These are phyloP conservation scores for Phaetusa simplex DNA, from an alignment of 2,113 vertebrate genomes.

Conservation along the genomic window DNA sequence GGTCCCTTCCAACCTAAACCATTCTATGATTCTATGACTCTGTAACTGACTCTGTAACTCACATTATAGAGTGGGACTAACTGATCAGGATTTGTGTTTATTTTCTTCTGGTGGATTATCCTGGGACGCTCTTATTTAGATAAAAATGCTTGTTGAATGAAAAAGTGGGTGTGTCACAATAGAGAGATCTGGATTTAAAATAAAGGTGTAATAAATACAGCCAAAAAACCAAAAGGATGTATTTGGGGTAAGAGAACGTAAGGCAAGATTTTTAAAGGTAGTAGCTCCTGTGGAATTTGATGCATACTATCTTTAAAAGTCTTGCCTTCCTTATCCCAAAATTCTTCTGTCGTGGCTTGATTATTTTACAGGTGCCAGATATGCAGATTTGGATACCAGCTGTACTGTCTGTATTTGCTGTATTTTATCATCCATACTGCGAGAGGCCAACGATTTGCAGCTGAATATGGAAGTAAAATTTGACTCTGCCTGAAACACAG, in stretches of 20 bases:
- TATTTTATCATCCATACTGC: not conserved
- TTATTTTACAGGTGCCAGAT: not conserved
- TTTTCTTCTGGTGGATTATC: not conserved
- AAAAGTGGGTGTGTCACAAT: not conserved
- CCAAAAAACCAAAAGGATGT: accelerated
- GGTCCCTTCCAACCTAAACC: too few species aligned
- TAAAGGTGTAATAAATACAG: not conserved
- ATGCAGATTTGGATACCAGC: not conserved
- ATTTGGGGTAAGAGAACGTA: not conserved
- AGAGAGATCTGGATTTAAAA: not conserved
- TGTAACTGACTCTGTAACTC: not conserved
- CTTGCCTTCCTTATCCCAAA: not conserved
- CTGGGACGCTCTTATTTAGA: not conserved
- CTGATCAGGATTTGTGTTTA: not conserved
- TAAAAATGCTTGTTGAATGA: not conserved
- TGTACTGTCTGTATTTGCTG: not conserved
- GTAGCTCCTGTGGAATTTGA: not conserved
- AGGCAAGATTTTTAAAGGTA: not conserved
- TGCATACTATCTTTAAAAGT: not conserved
- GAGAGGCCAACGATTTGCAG: not conserved
- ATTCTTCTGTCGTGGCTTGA: not conserved
- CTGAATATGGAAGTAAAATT: not conserved
- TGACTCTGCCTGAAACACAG: not conserved
- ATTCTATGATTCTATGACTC: too few species aligned
- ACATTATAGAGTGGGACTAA: not conserved